Evolutionary conservation across 2,113 vertebrate genomes (phyloP), one percentile per base, ranked within the genome.

Genomic region (Polyodon spathula): DNA sequence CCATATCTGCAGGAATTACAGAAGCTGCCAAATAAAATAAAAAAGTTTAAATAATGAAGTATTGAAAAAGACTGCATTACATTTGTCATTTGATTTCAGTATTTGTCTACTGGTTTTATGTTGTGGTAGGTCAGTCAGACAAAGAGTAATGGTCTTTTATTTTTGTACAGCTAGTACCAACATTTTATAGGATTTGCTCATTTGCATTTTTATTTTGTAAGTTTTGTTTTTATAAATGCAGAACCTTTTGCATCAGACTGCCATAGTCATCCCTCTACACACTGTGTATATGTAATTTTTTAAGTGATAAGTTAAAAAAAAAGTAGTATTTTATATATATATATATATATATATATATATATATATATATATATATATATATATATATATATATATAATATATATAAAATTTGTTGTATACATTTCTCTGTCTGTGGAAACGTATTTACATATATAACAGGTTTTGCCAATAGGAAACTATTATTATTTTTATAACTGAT

Each of bases 401-500:
- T n/a, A n/a, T n/a, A n/a, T n/a, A n/a, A n/a, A n/a, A n/a, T n/a
- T n/a, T n/a, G n/a, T n/a, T 65, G 60, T 63, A 60, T 57, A 54
- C 56, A 48, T 57, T 63, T 65, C 54, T 62, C 39, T 57, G 62
- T 56, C 63, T 64, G 41, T 64, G 61, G 53, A 59, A 60, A 40
- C 58, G 37, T 63, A 64, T 64, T 61, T 65, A 39, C 51, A 52
- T 63, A 61, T 55, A 43, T 14, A 48, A 60, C n/a, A 64, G 37
- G 56, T 67, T 17, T 62, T 56, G 54, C 43, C 27, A 42, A 38
- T 27, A 60, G 50, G 54, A 60, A 76, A 27, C 27, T 27, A 27
- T 27, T 27, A 27, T 60, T 81, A 64, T 76, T 73, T 68, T 75
- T 70, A 60, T 67, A 68, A 70, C 59, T 63, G 58, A 59, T 44